Conservation (phyloP, 2,113 vertebrate species). For the Heterochromis multidens region DNA sequence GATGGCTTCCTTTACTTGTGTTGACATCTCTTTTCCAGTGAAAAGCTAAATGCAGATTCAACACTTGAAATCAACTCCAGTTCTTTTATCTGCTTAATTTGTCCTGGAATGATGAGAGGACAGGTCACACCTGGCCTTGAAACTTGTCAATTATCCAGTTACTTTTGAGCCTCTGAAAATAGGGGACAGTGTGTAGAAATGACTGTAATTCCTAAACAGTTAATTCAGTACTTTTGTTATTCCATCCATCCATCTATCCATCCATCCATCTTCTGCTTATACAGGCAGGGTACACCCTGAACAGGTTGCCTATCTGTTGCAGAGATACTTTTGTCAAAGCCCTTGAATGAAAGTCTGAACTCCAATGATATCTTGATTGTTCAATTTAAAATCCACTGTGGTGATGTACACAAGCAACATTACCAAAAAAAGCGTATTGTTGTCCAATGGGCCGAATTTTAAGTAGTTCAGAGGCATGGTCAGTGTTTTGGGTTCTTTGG, state of each 20-base stretch:
- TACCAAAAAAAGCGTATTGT: not conserved
- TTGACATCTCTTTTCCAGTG: not conserved
- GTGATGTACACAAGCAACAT: too few species aligned
- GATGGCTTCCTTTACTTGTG: not conserved
- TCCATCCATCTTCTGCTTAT: too few species aligned
- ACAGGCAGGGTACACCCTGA: too few species aligned
- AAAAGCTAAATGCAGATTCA: not conserved
- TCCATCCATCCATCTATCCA: too few species aligned
- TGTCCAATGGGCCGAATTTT: accelerated
- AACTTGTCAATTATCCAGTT: not conserved
- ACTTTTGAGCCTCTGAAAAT: not conserved
- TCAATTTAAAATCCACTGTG: too few species aligned
- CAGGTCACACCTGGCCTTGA: not conserved
- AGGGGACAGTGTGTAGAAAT: too few species aligned
- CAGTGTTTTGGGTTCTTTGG: not conserved
- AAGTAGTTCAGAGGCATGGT: not conserved
- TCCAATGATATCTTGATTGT: too few species aligned
- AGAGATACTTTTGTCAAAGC: not conserved
- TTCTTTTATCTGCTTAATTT: not conserved
- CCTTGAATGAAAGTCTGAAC: too few species aligned
- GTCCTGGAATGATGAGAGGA: not conserved
- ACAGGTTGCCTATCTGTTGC: not conserved
- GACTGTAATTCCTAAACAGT: too few species aligned
- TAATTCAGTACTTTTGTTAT: too few species aligned
- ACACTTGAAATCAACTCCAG: not conserved